Evolutionary conservation across 2,888 invertebrate species (phyloP).

Genomic region (Meganola albula): DNA sequence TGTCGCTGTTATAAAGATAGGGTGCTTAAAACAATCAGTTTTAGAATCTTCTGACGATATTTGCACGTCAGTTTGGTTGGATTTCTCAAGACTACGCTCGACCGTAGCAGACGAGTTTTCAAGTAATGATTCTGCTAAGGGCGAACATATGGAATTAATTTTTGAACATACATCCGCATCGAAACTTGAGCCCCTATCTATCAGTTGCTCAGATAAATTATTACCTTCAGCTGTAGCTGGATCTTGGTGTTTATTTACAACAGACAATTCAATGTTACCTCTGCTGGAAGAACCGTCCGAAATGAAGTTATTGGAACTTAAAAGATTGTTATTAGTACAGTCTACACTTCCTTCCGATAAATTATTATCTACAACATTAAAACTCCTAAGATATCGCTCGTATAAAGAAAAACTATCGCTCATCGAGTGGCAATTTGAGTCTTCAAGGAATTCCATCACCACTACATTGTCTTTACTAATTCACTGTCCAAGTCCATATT

Average conservation of each 20-base stretch:
- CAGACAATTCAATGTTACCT: slow-evolving; percentile 58
- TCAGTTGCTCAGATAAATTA: slow-evolving; percentile 33
- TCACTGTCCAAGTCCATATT: too few relatives aligned
- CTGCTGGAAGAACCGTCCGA: slow-evolving; percentile 47
- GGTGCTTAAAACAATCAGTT: slow-evolving; percentile 46
- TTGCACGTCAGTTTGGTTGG: slow-evolving; percentile 47
- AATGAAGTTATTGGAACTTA: slow-evolving; percentile 38
- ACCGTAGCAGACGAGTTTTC: slow-evolving; percentile 52
- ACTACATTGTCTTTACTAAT: too few relatives aligned
- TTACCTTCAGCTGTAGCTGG: slow-evolving; percentile 39
- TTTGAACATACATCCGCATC: slow-evolving; percentile 46
- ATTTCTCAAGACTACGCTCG: slow-evolving; percentile 55
- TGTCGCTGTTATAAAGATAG: slow-evolving; percentile 66
- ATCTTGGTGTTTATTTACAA: slow-evolving; percentile 46
- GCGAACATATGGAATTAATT: slow-evolving; percentile 47
- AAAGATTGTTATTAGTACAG: slow-evolving; percentile 30
- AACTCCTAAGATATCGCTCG: slow-evolving; percentile 68
- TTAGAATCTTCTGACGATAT: slow-evolving; percentile 61
- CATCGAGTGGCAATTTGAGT: slow-evolving; percentile 67
- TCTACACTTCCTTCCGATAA: slow-evolving; percentile 39
- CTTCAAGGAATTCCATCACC: slow-evolving; percentile 71
- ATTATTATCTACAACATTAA: slow-evolving; percentile 58
- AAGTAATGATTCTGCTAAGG: slow-evolving; percentile 41
- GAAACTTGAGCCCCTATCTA: slow-evolving; percentile 42
- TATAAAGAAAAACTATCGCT: slow-evolving; percentile 70